phyloP scores from a whole-genome alignment of 1,140 invertebrate genomes.

The Acarapis woodi region DNA sequence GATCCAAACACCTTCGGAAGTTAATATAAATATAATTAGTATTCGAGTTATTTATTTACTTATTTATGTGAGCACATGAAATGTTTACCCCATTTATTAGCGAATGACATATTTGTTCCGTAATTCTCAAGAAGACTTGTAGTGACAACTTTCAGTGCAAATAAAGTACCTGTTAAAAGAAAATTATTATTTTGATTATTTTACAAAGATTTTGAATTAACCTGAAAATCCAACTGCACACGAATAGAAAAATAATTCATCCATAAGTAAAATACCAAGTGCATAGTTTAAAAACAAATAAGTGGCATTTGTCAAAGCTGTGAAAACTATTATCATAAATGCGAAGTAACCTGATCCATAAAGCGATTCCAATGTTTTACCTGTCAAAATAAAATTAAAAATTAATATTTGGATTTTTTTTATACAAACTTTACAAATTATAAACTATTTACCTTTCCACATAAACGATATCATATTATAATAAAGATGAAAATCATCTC shows the following conservation, averaged over 20 bases:
- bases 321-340: slow-evolving; percentile 24
- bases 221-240: slow-evolving; percentile 36
- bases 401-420: no score
- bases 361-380: slow-evolving; percentile 23
- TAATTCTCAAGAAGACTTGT: no score
- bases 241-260: slow-evolving; percentile 18
- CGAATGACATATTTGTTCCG: no score
- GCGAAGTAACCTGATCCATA: slow-evolving; percentile 28
- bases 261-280: slow-evolving; percentile 13
- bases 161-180: slow-evolving; percentile 22
- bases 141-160: slow-evolving; percentile 34
- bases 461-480: slow-evolving; percentile 41
- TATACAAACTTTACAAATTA: no score
- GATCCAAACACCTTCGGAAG: slow-evolving; percentile 32
- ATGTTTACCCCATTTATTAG: no score
- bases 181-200: slow-evolving; percentile 4
- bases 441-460: no score
- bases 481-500: slow-evolving; percentile 37
- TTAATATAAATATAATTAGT: slow-evolving; percentile 23
- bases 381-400: no score
- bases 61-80: slow-evolving; percentile 18
- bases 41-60: slow-evolving; percentile 19
- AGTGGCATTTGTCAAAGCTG: slow-evolving; percentile 23
- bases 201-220: slow-evolving; percentile 13
- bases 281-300: slow-evolving; percentile 22